Percentiles rank a stretch among this genome's conserved stretches.
phyloP scores from a whole-genome alignment of 2,113 vertebrate genomes.

The Muntiacus reevesi region DNA sequence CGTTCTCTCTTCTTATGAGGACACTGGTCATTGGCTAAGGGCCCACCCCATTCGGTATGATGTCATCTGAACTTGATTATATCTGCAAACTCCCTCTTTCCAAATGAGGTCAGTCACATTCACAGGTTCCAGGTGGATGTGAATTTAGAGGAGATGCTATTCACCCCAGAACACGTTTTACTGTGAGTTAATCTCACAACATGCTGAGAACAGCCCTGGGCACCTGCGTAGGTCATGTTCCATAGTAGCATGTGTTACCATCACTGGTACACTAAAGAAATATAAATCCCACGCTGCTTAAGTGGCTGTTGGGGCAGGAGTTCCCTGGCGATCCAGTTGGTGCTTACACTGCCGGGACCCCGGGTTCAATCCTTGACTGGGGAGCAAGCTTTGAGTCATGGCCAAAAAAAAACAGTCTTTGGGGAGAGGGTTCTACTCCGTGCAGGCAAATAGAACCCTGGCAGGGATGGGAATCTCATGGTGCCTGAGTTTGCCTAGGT shows the following conservation, averaged over 20 bases:
- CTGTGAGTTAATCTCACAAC: accelerated
- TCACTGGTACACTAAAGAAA: not conserved
- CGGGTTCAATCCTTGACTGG: not conserved
- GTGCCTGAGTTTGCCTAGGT: not conserved
- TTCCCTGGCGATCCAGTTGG: not conserved
- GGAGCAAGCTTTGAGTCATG: not conserved
- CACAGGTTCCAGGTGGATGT: not conserved
- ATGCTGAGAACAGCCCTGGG: not conserved
- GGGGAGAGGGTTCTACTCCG: not conserved
- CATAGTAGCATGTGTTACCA: accelerated
- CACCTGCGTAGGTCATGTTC: accelerated
- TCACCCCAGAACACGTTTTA: not conserved
- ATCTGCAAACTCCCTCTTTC: not conserved
- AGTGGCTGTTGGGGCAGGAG: not conserved
- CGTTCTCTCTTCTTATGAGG: not conserved
- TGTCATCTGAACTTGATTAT: not conserved
- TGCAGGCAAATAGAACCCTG: not conserved
- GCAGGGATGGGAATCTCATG: accelerated
- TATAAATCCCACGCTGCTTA: no score
- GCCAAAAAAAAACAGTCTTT: not conserved
- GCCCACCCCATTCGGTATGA: not conserved
- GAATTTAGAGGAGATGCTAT: not conserved
- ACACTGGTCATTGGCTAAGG: not conserved
- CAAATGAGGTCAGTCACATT: not conserved
- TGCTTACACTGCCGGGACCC: not conserved